Percentiles rank a stretch among this genome's conserved stretches.
These are phyloP conservation scores for Cerastis leucographa DNA, from an alignment of 2,888 invertebrate genomes.

Conservation along the genomic window DNA sequence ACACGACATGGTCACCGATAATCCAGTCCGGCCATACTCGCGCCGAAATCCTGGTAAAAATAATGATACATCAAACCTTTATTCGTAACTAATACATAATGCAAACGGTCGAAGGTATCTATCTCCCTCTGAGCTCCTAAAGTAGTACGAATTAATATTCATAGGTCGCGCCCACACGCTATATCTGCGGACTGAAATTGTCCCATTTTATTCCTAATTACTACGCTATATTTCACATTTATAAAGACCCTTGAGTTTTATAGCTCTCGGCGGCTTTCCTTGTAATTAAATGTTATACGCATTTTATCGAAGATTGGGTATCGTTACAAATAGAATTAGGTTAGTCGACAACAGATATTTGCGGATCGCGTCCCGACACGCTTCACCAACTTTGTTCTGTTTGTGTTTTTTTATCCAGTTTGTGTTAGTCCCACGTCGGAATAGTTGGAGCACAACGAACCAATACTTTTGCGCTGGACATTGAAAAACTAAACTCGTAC, in stretches of 20 bases:
- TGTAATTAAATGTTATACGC: slow-evolving; percentile 59
- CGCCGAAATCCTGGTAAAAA: no score
- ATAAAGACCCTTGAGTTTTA: slow-evolving; percentile 60
- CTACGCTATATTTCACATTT: slow-evolving; percentile 53
- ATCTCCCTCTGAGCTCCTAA: slow-evolving; percentile 19
- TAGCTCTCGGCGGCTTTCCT: slow-evolving; percentile 43
- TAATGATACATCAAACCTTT: not conserved
- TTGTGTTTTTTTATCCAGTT: slow-evolving; percentile 43
- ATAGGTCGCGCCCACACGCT: slow-evolving; percentile 44
- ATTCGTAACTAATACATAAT: slow-evolving; percentile 25
- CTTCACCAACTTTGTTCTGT: slow-evolving; percentile 47
- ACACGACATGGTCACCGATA: no score
- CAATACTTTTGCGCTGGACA: slow-evolving; percentile 24
- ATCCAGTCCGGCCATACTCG: no score
- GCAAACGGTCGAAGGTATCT: slow-evolving; percentile 30
- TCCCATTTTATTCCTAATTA: slow-evolving; percentile 65
- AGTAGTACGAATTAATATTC: slow-evolving; percentile 62
- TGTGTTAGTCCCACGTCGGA: slow-evolving; percentile 43
- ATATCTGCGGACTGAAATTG: slow-evolving; percentile 52
- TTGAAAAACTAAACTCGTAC: slow-evolving; percentile 55
- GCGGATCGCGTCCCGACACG: slow-evolving; percentile 34
- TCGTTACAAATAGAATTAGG: slow-evolving; percentile 43
- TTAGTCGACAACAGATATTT: slow-evolving; percentile 35
- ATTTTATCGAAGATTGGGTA: slow-evolving; percentile 52
- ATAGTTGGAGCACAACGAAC: slow-evolving; percentile 41